Conservation (phyloP, 2,113 vertebrate species). For the Tyrannus savana region DNA sequence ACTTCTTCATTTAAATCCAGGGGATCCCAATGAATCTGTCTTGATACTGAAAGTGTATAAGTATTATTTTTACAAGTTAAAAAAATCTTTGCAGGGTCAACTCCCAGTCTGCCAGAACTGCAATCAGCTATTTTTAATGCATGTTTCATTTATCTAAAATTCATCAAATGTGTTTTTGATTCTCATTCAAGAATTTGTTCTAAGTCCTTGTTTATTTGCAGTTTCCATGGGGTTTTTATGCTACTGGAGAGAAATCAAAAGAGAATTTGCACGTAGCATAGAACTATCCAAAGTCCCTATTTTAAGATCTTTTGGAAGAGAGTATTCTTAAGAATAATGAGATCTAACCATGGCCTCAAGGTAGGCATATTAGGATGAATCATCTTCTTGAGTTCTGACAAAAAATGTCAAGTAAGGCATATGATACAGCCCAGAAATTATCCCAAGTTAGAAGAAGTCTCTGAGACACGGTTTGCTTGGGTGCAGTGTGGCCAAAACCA, state of each 20-base stretch:
- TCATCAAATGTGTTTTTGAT: not conserved
- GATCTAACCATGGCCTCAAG: not conserved
- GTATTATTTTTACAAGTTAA: not conserved
- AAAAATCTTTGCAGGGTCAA: not conserved
- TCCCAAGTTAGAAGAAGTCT: not conserved
- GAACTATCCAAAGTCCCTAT: not conserved
- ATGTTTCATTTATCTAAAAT: not conserved
- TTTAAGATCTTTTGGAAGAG: not conserved
- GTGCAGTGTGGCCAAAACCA: not conserved
- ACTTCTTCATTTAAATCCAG: not conserved
- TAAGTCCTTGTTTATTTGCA: not conserved
- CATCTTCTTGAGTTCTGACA: not conserved
- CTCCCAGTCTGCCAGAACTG: not conserved
- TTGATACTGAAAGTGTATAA: not conserved
- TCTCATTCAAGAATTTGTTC: not conserved
- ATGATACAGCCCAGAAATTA: not conserved
- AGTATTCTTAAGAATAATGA: not conserved
- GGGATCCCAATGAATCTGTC: not conserved
- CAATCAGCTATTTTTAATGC: not conserved
- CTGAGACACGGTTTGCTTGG: not conserved
- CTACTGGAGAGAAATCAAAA: not conserved
- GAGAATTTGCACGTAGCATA: not conserved
- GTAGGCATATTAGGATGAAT: not conserved
- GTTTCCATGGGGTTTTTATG: accelerated
- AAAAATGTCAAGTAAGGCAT: not conserved